These are phyloP conservation scores for Hymenochirus boettgeri DNA, from an alignment of 2,113 vertebrate genomes.

Conservation along the genomic window DNA sequence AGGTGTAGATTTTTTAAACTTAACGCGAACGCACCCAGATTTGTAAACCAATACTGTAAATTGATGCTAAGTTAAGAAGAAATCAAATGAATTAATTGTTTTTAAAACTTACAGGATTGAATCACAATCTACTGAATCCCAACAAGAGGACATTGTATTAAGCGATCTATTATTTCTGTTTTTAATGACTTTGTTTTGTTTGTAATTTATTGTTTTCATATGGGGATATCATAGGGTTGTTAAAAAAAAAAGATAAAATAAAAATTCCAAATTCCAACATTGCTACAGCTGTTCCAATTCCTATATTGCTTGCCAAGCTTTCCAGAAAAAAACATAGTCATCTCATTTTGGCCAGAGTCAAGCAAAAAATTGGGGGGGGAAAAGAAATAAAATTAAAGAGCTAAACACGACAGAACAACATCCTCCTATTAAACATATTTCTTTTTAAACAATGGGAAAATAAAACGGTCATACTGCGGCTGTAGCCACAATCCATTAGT, in stretches of 20 bases:
- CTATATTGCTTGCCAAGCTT: constrained; percentile 27
- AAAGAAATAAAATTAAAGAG: too few species aligned
- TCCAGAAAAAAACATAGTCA: background rate
- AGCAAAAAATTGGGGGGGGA: background rate
- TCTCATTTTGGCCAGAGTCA: constrained; percentile 20
- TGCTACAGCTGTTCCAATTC: constrained; percentile 13
- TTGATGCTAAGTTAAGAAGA: too few species aligned
- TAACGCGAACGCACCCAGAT: too few species aligned
- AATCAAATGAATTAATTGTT: too few species aligned
- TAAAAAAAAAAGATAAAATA: constrained; percentile 34
- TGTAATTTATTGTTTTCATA: constrained; percentile 14
- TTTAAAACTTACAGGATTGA: too few species aligned
- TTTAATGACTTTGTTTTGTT: constrained; percentile 14
- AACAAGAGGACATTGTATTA: too few species aligned
- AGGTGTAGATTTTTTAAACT: too few species aligned
- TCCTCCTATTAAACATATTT: too few species aligned
- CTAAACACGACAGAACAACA: background rate
- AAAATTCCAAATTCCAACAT: constrained; percentile 33
- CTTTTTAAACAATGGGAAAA: background rate
- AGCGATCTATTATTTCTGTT: too few species aligned
- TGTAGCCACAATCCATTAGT: background rate
- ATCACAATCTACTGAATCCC: too few species aligned
- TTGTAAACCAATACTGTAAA: too few species aligned
- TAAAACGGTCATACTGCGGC: background rate
- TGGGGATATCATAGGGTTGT: constrained; percentile 20